Evolutionary conservation across 2,113 vertebrate genomes (phyloP).

Genomic region (Pica pica): DNA sequence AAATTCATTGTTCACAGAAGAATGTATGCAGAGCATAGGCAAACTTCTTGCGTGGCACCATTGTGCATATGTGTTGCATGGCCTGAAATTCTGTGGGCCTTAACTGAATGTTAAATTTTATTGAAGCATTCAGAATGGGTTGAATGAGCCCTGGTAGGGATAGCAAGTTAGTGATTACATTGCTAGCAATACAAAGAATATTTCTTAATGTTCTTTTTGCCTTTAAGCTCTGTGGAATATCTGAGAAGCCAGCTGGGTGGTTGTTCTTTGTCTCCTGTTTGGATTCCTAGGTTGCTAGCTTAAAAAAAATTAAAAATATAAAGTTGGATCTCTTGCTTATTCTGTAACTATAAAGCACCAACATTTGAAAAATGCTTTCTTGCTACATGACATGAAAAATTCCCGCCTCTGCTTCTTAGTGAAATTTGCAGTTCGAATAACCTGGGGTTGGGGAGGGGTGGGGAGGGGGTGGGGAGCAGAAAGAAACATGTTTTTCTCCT

Average conservation of each 20-base stretch:
- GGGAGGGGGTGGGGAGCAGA: neutral
- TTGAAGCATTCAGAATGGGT: neutral
- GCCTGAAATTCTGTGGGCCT: neutral
- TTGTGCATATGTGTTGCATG: neutral
- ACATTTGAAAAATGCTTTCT: neutral
- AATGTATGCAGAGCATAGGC: neutral
- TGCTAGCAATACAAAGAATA: neutral
- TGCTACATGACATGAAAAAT: neutral
- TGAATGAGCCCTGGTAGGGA: neutral
- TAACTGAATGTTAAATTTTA: neutral
- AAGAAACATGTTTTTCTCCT: conserved; percentile 54
- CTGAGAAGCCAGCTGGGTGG: neutral
- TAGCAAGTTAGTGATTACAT: neutral
- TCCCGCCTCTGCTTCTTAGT: neutral
- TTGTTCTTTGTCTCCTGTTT: neutral
- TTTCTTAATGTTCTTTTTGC: neutral
- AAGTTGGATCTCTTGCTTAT: neutral
- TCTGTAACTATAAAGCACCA: neutral
- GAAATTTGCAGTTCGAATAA: neutral
- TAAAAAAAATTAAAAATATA: neutral
- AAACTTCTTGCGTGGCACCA: neutral
- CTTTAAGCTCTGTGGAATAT: neutral
- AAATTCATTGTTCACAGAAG: neutral
- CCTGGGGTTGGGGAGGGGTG: neutral
- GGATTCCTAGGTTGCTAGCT: neutral